phyloP scores from a whole-genome alignment of 2,113 vertebrate genomes.

The Tapirus terrestris region DNA sequence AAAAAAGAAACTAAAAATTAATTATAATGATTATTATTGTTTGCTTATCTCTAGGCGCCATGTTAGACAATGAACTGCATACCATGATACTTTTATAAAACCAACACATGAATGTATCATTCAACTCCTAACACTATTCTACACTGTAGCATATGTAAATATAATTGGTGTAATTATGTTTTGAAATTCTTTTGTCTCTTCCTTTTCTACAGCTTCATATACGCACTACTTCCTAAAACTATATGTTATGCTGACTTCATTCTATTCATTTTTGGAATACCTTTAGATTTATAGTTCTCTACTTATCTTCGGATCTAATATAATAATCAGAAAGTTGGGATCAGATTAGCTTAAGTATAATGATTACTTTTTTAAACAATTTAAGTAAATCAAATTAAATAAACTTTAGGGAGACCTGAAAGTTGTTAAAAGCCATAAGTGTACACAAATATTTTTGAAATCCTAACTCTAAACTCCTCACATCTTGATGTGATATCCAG shows the following conservation, averaged over 20 bases:
- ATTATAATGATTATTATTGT: neutral
- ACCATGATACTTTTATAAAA: neutral
- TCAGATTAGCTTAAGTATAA: neutral
- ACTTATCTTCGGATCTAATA: neutral
- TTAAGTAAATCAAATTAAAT: conserved; percentile 3
- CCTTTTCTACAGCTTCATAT: neutral
- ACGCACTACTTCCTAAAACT: neutral
- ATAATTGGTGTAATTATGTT: neutral
- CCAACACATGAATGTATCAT: neutral
- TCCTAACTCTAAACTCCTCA: neutral
- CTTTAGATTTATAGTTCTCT: neutral
- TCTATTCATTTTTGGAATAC: neutral
- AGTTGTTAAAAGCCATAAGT: neutral
- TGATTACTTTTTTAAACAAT: neutral
- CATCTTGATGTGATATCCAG: neutral
- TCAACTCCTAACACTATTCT: conserved; percentile 16
- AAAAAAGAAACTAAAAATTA: no score
- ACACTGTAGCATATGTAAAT: neutral
- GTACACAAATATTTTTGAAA: conserved; percentile 45
- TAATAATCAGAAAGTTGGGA: conserved; percentile 23
- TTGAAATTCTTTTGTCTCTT: conserved; percentile 15
- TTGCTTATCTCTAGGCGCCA: neutral
- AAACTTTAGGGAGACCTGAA: conserved; percentile 12
- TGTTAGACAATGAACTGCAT: neutral
- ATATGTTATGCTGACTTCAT: neutral